Conservation (phyloP, 64 coral and sea anemone species). For the Orbicella faveolata region DNA sequence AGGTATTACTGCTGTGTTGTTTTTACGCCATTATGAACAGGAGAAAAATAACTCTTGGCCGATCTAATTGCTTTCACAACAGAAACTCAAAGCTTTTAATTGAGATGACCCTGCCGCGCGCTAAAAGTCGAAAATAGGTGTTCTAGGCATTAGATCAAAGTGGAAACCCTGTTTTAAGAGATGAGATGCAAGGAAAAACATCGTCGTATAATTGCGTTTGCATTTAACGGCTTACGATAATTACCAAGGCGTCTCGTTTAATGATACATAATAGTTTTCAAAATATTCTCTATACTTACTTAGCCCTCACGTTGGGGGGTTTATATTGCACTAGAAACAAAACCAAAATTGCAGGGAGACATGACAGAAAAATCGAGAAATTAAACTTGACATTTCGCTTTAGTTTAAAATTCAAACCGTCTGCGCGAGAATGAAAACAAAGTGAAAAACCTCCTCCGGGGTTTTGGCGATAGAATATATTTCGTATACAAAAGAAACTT, state of each 20-base stretch:
- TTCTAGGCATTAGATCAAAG: neutral
- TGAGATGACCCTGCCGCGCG: neutral
- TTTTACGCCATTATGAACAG: conserved; percentile 34
- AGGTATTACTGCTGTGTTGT: conserved; percentile 20
- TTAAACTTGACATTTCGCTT: neutral
- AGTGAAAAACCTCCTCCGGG: neutral
- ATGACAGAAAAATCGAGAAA: neutral
- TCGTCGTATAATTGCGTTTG: conserved; percentile 44
- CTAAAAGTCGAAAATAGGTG: neutral
- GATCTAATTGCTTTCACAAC: conserved; percentile 40
- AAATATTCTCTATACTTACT: conserved; percentile 29
- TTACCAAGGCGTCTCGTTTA: conserved; percentile 53
- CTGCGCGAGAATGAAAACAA: neutral
- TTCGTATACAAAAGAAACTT: neutral
- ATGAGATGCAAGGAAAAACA: neutral
- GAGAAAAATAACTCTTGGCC: conserved; percentile 16
- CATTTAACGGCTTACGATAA: conserved; percentile 52
- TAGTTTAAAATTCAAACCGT: neutral
- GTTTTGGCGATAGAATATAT: neutral
- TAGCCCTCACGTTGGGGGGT: conserved; percentile 1
- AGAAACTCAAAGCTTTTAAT: conserved; percentile 15
- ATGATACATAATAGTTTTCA: conserved; percentile 48
- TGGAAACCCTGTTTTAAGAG: neutral
- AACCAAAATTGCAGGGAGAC: neutral
- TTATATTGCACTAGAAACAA: neutral